These are phyloP conservation scores for Coregonus ussuriensis DNA, from an alignment of 2,797 vertebrate species.

Conservation along the genomic window DNA sequence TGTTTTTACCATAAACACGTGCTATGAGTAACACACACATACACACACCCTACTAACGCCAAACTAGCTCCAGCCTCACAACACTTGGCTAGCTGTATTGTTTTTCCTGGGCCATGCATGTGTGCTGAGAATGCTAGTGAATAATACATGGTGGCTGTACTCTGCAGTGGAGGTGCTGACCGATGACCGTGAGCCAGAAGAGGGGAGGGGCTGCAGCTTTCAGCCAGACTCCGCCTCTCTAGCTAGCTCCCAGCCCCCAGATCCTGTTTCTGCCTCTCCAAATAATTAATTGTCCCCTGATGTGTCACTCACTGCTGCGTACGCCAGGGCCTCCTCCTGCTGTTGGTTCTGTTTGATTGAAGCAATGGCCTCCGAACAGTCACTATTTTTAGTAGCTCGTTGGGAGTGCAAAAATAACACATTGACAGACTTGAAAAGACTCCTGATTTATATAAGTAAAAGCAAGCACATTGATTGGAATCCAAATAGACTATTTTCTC, in stretches of 20 bases:
- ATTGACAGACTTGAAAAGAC: neutral
- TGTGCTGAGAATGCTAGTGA: slow-evolving; percentile 9
- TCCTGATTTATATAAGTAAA: neutral
- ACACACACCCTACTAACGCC: neutral
- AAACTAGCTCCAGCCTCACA: neutral
- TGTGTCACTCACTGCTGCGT: slow-evolving; percentile 1
- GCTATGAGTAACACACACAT: neutral
- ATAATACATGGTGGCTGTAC: slow-evolving; percentile 29
- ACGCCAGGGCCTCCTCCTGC: neutral
- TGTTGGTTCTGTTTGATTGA: neutral
- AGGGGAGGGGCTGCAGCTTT: neutral
- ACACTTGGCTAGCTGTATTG: neutral
- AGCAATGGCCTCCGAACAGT: neutral
- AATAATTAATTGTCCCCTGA: slow-evolving; percentile 42
- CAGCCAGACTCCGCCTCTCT: neutral
- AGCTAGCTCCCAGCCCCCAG: neutral
- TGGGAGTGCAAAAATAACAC: neutral
- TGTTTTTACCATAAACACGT: neutral
- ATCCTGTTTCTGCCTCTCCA: slow-evolving; percentile 27
- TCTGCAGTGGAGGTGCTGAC: slow-evolving; percentile 5
- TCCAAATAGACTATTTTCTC: neutral
- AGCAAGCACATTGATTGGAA: neutral
- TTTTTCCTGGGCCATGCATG: neutral
- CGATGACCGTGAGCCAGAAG: neutral
- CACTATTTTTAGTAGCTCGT: neutral